Percentiles rank a stretch among this genome's conserved stretches.
Evolutionary conservation across 2,888 invertebrate genomes (phyloP).

Genomic region (Hymenopus coronatus): DNA sequence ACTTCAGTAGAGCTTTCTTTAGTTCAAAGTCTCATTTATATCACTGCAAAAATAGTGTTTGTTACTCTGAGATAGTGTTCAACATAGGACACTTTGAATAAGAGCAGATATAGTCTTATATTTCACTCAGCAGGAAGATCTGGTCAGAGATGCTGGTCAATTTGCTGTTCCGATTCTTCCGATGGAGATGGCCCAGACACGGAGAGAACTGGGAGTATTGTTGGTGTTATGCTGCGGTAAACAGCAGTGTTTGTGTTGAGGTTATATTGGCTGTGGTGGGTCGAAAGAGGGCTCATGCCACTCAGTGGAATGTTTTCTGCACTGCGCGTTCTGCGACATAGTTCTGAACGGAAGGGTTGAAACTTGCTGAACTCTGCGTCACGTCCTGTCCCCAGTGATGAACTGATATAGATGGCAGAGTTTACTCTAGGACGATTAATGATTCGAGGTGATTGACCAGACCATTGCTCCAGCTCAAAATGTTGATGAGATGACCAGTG

Average conservation of each 20-base stretch:
- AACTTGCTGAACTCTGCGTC: conserved; percentile 66
- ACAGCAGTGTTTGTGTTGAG: not conserved
- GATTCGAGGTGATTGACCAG: conserved; percentile 13
- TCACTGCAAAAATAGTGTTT: not conserved
- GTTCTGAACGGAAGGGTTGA: conserved; percentile 74
- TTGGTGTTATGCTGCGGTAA: not conserved
- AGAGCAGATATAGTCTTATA: not conserved
- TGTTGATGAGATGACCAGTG: conserved; percentile 60
- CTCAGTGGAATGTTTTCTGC: conserved; percentile 61
- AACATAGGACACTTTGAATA: too few species aligned
- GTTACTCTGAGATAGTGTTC: not conserved
- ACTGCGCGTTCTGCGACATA: conserved; percentile 77
- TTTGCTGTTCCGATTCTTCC: conserved; percentile 53
- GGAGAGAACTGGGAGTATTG: conserved; percentile 65
- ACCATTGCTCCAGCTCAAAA: conserved; percentile 42
- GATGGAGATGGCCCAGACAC: conserved; percentile 75
- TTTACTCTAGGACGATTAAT: conserved; percentile 68
- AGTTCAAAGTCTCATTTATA: not conserved
- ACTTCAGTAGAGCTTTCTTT: not conserved
- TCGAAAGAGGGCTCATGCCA: conserved; percentile 1
- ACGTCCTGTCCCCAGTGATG: conserved; percentile 53
- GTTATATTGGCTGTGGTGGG: not conserved
- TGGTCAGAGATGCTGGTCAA: conserved; percentile 20
- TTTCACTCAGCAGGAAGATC: not conserved
- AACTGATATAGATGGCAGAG: conserved; percentile 80